Evolutionary conservation across 2,888 invertebrate genomes (phyloP).

Genomic region (Litoditis marina): DNA sequence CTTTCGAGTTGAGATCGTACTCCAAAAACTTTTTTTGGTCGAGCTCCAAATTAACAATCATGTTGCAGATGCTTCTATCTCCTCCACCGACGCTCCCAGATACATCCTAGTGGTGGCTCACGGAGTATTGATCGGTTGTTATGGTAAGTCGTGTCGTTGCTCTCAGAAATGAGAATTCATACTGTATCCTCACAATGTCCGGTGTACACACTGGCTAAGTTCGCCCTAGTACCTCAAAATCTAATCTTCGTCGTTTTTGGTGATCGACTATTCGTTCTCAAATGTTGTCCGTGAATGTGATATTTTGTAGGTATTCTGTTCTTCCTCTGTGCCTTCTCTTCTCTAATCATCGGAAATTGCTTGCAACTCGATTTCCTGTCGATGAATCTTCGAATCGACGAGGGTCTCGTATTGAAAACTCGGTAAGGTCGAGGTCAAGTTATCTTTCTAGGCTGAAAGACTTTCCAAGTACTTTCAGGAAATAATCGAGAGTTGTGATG

Average conservation of each 20-base stretch:
- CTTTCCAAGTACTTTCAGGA: no score
- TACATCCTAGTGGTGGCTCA: slow-evolving; percentile 56
- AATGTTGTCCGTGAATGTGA: no score
- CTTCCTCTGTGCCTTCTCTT: slow-evolving; percentile 47
- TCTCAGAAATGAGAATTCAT: no score
- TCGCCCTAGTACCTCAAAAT: no score
- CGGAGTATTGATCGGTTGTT: slow-evolving; percentile 53
- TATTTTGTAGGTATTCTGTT: slow-evolving; percentile 47
- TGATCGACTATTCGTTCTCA: no score
- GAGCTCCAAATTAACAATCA: background rate
- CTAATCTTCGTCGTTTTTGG: no score
- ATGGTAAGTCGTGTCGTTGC: slow-evolving; percentile 21
- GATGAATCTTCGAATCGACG: slow-evolving; percentile 35
- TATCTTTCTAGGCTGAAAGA: no score
- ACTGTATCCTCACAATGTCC: no score
- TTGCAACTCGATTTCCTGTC: slow-evolving; percentile 44
- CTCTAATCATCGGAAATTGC: slow-evolving; percentile 49
- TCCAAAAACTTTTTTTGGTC: no score
- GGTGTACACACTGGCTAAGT: no score
- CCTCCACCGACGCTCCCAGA: slow-evolving; percentile 42
- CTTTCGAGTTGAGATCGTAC: no score
- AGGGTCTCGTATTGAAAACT: slow-evolving; percentile 33
- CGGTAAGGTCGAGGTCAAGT: slow-evolving; percentile 24
- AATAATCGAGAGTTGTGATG: no score
- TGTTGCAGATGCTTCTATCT: slow-evolving; percentile 21